A percentile compares a stretch with the other conserved stretches of the same genome.
These are phyloP conservation scores for Actinia equina DNA, from an alignment of 64 coral and sea anemone species.

Conservation along the genomic window DNA sequence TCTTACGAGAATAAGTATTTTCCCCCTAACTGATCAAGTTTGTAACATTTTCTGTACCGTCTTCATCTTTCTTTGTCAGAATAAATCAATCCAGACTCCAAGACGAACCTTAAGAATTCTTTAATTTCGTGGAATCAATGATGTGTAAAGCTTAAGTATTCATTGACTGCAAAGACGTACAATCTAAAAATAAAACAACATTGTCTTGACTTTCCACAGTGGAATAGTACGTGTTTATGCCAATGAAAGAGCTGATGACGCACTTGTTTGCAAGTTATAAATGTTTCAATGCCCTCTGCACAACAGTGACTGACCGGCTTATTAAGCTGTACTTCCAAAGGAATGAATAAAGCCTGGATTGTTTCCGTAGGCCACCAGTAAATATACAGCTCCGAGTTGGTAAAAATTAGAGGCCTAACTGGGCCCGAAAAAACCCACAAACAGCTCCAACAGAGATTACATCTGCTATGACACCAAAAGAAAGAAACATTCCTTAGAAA, in stretches of 20 bases:
- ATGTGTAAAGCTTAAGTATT: not conserved
- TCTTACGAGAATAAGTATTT: too few species aligned
- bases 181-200: not conserved
- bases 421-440: not conserved
- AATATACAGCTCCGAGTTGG: not conserved
- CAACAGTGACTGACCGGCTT: not conserved
- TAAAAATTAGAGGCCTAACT: not conserved
- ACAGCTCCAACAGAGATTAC: not conserved
- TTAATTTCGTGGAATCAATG: not conserved
- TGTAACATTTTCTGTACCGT: too few species aligned
- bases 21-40: too few species aligned
- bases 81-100: not conserved
- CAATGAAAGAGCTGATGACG: not conserved
- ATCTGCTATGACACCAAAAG: not conserved
- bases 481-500: not conserved
- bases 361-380: not conserved
- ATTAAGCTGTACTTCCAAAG: not conserved
- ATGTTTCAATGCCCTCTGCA: not conserved
- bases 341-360: not conserved
- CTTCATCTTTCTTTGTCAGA: not conserved
- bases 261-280: not conserved
- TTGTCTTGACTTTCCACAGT: not conserved
- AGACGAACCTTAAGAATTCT: not conserved
- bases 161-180: not conserved
- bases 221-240: not conserved